These are phyloP conservation scores for Amniataba percoides DNA, from an alignment of 2,797 vertebrate genomes.

Conservation along the genomic window DNA sequence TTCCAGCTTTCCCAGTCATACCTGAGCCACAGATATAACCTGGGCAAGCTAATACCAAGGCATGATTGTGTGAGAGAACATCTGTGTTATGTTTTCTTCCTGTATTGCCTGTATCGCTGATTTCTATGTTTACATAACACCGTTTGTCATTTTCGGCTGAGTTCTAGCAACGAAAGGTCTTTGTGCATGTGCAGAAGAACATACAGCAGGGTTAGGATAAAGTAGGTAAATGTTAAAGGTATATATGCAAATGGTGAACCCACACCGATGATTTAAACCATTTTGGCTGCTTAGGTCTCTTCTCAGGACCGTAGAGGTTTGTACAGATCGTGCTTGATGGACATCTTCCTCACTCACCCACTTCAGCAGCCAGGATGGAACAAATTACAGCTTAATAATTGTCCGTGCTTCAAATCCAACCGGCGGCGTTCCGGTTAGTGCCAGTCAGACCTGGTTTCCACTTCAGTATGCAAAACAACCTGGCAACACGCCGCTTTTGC, in stretches of 20 bases:
- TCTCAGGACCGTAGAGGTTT: background rate
- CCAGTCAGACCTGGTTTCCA: conserved; percentile 5
- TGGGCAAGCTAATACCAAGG: background rate
- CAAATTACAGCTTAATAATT: conserved; percentile 3
- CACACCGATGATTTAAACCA: background rate
- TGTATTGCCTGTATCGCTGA: rapidly evolving
- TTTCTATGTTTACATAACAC: background rate
- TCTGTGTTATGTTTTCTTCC: background rate
- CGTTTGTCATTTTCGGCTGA: background rate
- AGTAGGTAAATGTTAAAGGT: background rate
- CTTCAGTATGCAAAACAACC: conserved; percentile 15
- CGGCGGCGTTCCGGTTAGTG: background rate
- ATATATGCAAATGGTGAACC: background rate
- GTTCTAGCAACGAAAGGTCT: background rate
- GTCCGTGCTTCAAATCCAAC: background rate
- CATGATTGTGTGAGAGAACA: background rate
- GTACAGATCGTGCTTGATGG: background rate
- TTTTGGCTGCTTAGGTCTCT: background rate
- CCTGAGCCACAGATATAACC: background rate
- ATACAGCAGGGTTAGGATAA: background rate
- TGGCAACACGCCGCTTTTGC: conserved; percentile 1
- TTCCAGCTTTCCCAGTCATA: conserved; percentile 9
- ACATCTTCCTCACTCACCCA: background rate
- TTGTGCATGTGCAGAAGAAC: background rate
- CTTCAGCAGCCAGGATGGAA: background rate